phyloP scores from a whole-genome alignment of 2,888 invertebrate species.

The Augiades crinisus region DNA sequence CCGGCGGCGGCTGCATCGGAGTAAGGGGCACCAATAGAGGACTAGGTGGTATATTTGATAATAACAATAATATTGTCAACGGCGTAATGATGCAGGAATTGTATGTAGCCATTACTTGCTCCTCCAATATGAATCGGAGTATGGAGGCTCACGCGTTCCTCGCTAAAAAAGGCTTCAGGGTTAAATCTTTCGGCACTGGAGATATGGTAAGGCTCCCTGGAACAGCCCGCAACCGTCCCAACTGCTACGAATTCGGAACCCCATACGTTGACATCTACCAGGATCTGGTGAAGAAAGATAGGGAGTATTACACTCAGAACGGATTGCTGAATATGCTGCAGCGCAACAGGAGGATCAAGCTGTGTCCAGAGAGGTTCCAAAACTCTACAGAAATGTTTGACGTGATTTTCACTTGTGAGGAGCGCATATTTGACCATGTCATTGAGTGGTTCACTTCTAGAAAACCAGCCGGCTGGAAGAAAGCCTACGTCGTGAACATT shows the following conservation, averaged over 20 bases:
- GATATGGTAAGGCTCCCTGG: constrained; percentile 5
- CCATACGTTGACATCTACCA: not conserved
- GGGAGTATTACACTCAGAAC: constrained; percentile 3
- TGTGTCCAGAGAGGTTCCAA: constrained; percentile 1
- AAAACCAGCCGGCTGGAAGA: not conserved
- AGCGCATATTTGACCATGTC: not conserved
- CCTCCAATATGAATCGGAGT: constrained; percentile 11
- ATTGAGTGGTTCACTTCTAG: not conserved
- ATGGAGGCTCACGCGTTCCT: constrained; percentile 13
- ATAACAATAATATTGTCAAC: too few species aligned
- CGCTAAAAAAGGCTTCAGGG: not conserved
- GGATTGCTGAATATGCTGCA: not conserved
- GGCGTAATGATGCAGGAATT: not conserved
- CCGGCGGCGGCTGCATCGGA: too few species aligned
- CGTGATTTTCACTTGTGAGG: constrained; percentile 7
- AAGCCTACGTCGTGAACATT: not conserved
- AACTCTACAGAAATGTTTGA: not conserved
- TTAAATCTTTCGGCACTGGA: constrained; percentile 1
- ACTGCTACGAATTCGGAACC: constrained; percentile 3
- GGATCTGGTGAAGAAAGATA: not conserved
- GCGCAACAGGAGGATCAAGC: not conserved
- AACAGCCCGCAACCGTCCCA: not conserved
- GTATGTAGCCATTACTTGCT: not conserved
- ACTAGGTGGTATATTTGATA: too few species aligned
- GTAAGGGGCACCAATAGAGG: too few species aligned